These are phyloP conservation scores for Toxonevra muliebris DNA, from an alignment of 2,888 invertebrate species.

Conservation along the genomic window DNA sequence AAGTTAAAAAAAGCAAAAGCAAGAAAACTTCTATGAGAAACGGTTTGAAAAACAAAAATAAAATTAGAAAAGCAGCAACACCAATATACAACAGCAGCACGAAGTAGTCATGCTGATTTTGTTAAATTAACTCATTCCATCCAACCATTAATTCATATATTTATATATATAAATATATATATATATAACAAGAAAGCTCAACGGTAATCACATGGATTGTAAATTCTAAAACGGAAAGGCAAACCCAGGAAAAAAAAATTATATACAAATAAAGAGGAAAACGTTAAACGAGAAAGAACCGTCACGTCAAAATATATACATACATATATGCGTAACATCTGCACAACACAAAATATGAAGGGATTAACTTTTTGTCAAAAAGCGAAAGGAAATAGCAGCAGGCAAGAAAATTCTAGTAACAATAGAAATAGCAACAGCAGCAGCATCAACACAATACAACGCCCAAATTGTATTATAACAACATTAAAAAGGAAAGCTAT, in stretches of 20 bases:
- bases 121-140: conserved; percentile 30
- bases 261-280: not conserved
- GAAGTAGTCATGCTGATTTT: conserved; percentile 15
- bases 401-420: not conserved
- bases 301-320: no score
- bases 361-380: conserved; percentile 17
- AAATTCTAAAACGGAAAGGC: conserved; percentile 4
- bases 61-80: conserved; percentile 10
- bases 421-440: conserved; percentile 10
- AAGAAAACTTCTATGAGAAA: not conserved
- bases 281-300: not conserved
- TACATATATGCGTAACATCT: no score
- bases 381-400: conserved; percentile 21
- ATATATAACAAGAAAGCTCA: not conserved
- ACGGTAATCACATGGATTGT: not conserved
- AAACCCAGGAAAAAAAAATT: not conserved
- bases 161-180: not conserved
- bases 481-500: not conserved
- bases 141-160: conserved; percentile 3
- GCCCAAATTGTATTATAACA: not conserved
- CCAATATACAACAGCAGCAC: not conserved
- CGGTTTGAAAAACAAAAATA: not conserved
- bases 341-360: conserved; percentile 25
- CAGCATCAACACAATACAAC: conserved; percentile 4
- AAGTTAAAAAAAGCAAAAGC: not conserved